phyloP scores from a whole-genome alignment of 2,797 vertebrate species.

The Poecilia gillii region DNA sequence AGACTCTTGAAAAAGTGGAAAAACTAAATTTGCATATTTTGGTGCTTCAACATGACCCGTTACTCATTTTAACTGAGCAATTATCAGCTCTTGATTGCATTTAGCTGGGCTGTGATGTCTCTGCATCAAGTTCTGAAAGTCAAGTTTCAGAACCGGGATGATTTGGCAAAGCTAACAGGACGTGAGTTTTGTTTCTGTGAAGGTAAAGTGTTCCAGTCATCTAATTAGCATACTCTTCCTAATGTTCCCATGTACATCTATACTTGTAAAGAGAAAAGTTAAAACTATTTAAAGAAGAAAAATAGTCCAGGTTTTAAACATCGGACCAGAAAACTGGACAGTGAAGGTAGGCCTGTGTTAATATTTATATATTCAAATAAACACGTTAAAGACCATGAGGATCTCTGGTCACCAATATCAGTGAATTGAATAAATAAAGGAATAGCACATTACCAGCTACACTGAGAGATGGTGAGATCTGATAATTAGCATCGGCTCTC shows the following conservation, averaged over 20 bases:
- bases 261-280: background rate
- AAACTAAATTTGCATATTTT: background rate
- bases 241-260: background rate
- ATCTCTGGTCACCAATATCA: background rate
- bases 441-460: background rate
- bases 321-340: background rate
- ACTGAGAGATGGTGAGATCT: background rate
- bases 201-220: background rate
- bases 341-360: background rate
- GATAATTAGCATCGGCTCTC: background rate
- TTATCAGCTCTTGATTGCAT: background rate
- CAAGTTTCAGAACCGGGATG: background rate
- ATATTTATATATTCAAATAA: background rate
- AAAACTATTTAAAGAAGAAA: background rate
- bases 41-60: background rate
- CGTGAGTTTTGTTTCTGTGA: background rate
- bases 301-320: background rate
- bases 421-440: background rate
- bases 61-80: background rate
- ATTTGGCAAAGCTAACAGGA: background rate
- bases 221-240: background rate
- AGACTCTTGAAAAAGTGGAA: background rate
- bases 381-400: background rate
- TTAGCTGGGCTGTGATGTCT: background rate
- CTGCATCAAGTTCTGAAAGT: background rate